Percentiles rank a stretch among this genome's conserved stretches.
These are phyloP conservation scores for Anoplolepis gracilipes DNA, from an alignment of 1,140 invertebrate species.

Conservation along the genomic window DNA sequence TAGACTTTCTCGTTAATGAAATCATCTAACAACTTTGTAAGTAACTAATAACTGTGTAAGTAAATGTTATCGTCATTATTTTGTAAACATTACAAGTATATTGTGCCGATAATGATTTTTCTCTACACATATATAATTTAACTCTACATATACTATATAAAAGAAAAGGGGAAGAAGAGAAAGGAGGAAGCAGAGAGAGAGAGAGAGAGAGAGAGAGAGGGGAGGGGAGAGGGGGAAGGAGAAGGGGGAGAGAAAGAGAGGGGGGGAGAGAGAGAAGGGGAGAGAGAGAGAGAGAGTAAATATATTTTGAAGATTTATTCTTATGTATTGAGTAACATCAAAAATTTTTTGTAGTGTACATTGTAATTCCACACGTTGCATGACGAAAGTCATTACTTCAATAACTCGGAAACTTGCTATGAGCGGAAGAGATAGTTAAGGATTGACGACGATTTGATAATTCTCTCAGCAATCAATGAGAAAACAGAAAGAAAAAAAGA, in stretches of 20 bases:
- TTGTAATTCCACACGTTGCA: constrained; percentile 30
- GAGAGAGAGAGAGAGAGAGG: too few species aligned
- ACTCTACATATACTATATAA: not conserved
- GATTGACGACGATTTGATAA: not conserved
- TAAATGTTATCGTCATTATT: not conserved
- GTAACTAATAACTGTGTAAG: too few species aligned
- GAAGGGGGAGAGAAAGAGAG: too few species aligned
- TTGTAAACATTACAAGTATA: not conserved
- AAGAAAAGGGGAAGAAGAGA: not conserved
- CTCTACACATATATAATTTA: not conserved
- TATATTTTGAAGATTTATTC: too few species aligned
- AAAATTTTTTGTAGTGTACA: not conserved
- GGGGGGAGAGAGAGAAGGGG: too few species aligned
- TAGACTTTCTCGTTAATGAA: constrained; percentile 31
- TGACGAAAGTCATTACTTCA: constrained; percentile 44
- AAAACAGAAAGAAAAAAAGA: not conserved
- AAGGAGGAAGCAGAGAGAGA: not conserved
- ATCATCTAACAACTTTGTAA: too few species aligned
- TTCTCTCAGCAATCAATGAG: not conserved
- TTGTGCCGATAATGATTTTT: not conserved
- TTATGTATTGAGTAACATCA: too few species aligned
- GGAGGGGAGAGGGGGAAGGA: not conserved
- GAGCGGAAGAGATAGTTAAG: not conserved
- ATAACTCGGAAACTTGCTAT: constrained; percentile 20
- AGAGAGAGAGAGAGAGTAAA: too few species aligned